A percentile compares a stretch with the other conserved stretches of the same genome.
Evolutionary conservation across 2,888 invertebrate genomes (phyloP).

Genomic region (Cetonia aurata): DNA sequence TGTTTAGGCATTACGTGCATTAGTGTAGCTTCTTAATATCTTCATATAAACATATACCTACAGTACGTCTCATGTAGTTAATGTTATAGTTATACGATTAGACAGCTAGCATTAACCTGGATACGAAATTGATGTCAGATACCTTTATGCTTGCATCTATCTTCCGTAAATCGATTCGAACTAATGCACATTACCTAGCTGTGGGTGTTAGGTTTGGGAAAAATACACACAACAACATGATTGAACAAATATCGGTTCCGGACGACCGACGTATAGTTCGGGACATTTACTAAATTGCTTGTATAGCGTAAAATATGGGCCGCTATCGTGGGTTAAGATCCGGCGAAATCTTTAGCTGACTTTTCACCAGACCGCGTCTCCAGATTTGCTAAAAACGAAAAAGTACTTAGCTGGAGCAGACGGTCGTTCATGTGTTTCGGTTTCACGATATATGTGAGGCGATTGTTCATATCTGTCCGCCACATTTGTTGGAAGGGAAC

Average conservation of each 20-base stretch:
- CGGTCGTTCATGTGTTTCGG: conserved; percentile 1
- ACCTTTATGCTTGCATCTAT: too few relatives aligned
- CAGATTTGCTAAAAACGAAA: conserved; percentile 27
- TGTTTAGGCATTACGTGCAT: too few relatives aligned
- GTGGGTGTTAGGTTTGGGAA: background rate
- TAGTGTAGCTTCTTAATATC: too few relatives aligned
- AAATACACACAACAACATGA: conserved; percentile 15
- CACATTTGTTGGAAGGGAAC: conserved; percentile 12
- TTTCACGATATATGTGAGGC: conserved; percentile 1
- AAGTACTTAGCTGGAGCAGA: conserved; percentile 17
- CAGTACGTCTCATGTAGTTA: too few relatives aligned
- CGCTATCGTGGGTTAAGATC: conserved; percentile 30
- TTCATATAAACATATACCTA: too few relatives aligned
- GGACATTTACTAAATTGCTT: conserved; percentile 39
- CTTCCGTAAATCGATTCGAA: too few relatives aligned
- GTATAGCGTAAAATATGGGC: conserved; percentile 38
- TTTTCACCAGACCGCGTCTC: conserved; percentile 1
- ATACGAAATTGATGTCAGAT: too few relatives aligned
- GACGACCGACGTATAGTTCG: conserved; percentile 2
- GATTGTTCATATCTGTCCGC: conserved; percentile 16
- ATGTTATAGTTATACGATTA: too few relatives aligned
- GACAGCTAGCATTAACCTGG: too few relatives aligned
- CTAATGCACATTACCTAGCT: too few relatives aligned
- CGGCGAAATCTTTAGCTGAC: conserved; percentile 18
- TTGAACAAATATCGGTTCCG: conserved; percentile 24